A percentile compares a stretch with the other conserved stretches of the same genome.
Conservation (phyloP, 2,888 invertebrate genomes). For the Aradus depressus region DNA sequence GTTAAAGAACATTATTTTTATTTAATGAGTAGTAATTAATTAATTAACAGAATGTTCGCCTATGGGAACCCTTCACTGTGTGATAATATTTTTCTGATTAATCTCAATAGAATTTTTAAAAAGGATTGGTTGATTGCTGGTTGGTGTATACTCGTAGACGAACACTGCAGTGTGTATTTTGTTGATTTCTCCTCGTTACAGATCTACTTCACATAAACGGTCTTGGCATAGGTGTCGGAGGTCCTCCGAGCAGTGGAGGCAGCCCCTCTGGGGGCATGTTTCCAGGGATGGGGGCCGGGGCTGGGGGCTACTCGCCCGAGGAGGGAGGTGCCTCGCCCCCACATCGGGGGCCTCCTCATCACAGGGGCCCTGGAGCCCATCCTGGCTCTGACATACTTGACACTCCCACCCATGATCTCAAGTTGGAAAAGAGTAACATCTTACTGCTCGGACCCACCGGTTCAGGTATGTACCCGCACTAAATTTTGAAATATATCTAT, state of each 20-base stretch:
- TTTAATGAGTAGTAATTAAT: too few relatives aligned
- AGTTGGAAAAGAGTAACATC: slow-evolving; percentile 93
- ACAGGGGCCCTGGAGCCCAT: slow-evolving; percentile 25
- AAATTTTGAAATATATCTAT: neutral
- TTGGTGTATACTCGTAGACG: too few relatives aligned
- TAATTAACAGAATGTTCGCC: too few relatives aligned
- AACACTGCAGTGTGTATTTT: too few relatives aligned
- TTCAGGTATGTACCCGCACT: slow-evolving; percentile 50
- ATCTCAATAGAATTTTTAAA: too few relatives aligned
- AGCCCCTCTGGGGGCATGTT: slow-evolving; percentile 7
- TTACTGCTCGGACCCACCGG: slow-evolving; percentile 93
- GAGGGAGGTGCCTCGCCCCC: too few relatives aligned
- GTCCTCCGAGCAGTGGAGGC: slow-evolving; percentile 45
- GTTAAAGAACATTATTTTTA: too few relatives aligned
- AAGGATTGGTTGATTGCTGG: too few relatives aligned
- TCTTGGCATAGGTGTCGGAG: slow-evolving; percentile 47
- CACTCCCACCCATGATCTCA: slow-evolving; percentile 65
- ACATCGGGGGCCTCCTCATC: slow-evolving; percentile 33
- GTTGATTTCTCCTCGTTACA: slow-evolving; percentile 34
- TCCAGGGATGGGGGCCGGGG: too few relatives aligned
- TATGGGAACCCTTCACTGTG: too few relatives aligned
- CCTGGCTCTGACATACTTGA: slow-evolving; percentile 66
- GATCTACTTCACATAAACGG: slow-evolving; percentile 80
- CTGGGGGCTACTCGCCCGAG: neutral
- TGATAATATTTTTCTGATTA: too few relatives aligned